A percentile compares a stretch with the other conserved stretches of the same genome.
Conservation (phyloP, 1,140 invertebrate species). For the Spodoptera litura region DNA sequence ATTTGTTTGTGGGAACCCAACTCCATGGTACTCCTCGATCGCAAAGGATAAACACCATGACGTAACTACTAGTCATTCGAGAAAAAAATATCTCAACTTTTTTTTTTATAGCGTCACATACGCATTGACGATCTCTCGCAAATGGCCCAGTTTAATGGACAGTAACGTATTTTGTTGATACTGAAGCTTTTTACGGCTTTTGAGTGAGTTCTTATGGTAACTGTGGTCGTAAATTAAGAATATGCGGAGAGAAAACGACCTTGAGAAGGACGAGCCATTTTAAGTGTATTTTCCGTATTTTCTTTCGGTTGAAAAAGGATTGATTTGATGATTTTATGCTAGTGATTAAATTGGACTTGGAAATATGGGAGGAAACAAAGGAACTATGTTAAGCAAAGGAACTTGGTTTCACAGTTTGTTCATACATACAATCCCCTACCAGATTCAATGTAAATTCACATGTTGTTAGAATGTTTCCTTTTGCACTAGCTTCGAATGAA, state of each 20-base stretch:
- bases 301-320: neutral
- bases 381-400: too few species aligned
- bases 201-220: constrained; percentile 47
- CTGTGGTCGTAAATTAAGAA: constrained; percentile 44
- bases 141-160: constrained; percentile 43
- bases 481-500: too few species aligned
- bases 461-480: too few species aligned
- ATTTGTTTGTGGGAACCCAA: neutral
- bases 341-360: too few species aligned
- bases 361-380: too few species aligned
- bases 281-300: constrained; percentile 17
- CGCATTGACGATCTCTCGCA: constrained; percentile 45
- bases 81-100: constrained; percentile 34
- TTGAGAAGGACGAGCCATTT: constrained; percentile 27
- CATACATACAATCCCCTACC: too few species aligned
- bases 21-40: neutral
- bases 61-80: neutral
- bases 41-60: neutral
- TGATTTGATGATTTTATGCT: too few species aligned
- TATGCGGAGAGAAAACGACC: constrained; percentile 39
- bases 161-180: constrained; percentile 47
- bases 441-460: too few species aligned
- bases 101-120: constrained; percentile 46
- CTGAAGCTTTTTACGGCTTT: constrained; percentile 44
- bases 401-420: too few species aligned